Conservation (phyloP, 2,888 invertebrate species). For the Mayetiola destructor region DNA sequence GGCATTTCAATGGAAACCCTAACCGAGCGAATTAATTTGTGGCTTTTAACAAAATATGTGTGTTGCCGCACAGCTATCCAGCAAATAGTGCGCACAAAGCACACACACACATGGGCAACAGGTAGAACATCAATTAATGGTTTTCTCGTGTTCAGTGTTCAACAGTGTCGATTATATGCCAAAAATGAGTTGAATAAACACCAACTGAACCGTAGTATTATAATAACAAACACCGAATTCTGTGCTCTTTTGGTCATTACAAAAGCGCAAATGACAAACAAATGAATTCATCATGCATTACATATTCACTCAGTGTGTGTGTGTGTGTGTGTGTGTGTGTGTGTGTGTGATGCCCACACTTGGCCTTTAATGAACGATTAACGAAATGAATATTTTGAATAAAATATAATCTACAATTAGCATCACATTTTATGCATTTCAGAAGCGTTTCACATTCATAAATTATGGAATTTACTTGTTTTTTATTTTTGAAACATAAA, state of each 20-base stretch:
- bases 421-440: background rate
- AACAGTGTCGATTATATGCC: background rate
- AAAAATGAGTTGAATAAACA: background rate
- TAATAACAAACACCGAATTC: background rate
- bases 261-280: slow-evolving; percentile 1
- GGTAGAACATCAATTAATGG: background rate
- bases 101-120: background rate
- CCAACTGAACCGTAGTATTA: background rate
- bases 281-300: slow-evolving; percentile 8
- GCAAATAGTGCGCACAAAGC: background rate
- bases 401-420: slow-evolving; percentile 1
- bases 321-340: too few species aligned
- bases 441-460: background rate
- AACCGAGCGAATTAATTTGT: too few species aligned
- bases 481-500: too few species aligned
- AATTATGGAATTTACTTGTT: background rate
- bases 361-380: background rate
- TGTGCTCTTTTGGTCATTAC: background rate
- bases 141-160: background rate
- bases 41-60: too few species aligned
- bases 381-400: background rate
- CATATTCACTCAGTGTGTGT: background rate
- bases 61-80: background rate
- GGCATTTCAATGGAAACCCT: too few species aligned
- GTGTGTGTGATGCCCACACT: background rate